Evolutionary conservation across 2,797 vertebrate species (phyloP).

Genomic region (Paedocypris micromegethes): DNA sequence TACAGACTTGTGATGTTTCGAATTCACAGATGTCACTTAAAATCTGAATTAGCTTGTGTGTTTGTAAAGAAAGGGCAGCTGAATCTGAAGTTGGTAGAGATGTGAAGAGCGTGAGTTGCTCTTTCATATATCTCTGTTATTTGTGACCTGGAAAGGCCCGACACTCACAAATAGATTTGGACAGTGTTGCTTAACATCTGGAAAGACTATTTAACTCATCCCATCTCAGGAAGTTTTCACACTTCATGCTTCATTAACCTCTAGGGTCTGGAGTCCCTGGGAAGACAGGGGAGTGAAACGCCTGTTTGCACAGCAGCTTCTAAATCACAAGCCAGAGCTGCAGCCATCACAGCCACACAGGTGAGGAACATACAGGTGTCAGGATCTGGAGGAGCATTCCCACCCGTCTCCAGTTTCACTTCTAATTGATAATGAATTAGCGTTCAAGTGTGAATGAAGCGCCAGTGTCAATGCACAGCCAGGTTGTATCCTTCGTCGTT

Average conservation of each 20-base stretch:
- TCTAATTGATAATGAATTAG: conserved; percentile 53
- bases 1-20: conserved; percentile 23
- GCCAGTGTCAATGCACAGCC: conserved; percentile 33
- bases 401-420: conserved; percentile 52
- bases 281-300: conserved; percentile 69
- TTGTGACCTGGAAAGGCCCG: conserved; percentile 64
- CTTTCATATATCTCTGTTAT: conserved; percentile 56
- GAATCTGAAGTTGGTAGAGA: conserved; percentile 34
- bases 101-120: conserved; percentile 60
- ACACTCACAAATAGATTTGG: conserved; percentile 72
- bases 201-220: conserved; percentile 85
- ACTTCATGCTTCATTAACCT: conserved; percentile 98
- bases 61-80: conserved; percentile 22
- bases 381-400: conserved; percentile 40
- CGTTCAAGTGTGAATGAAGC: conserved; percentile 46
- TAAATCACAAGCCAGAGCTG: conserved; percentile 64
- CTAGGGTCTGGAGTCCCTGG: conserved; percentile 80
- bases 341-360: conserved; percentile 51
- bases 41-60: conserved; percentile 28
- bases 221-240: conserved; percentile 92
- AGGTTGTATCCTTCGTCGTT: conserved; percentile 2
- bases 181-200: conserved; percentile 82
- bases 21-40: conserved; percentile 23
- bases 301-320: conserved; percentile 62
- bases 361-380: conserved; percentile 44